These are phyloP conservation scores for Leucophenga varia DNA, from an alignment of 1,140 invertebrate genomes.

Conservation along the genomic window DNA sequence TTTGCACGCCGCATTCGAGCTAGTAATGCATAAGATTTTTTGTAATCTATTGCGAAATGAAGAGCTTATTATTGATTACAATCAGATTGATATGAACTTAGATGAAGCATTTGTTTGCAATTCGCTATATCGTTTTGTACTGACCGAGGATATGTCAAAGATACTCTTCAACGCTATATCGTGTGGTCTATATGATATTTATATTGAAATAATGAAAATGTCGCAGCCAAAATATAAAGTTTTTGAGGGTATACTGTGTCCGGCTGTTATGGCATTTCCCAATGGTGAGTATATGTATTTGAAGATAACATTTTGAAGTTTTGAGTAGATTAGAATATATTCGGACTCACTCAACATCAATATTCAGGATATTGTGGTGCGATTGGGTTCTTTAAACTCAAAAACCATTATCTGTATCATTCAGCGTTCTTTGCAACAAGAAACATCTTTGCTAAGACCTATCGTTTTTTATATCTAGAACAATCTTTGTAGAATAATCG, in stretches of 20 bases:
- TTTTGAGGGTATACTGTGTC: conserved; percentile 31
- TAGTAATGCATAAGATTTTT: conserved; percentile 28
- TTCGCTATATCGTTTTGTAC: conserved; percentile 36
- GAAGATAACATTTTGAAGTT: no score
- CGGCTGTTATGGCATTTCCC: conserved; percentile 25
- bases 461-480: no score
- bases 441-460: no score
- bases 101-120: conserved; percentile 34
- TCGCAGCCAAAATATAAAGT: conserved; percentile 14
- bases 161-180: conserved; percentile 12
- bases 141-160: conserved; percentile 23
- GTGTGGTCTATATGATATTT: conserved; percentile 13
- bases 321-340: no score
- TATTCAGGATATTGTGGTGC: no score
- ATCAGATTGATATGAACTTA: conserved; percentile 1
- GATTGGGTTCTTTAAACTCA: no score
- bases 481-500: no score
- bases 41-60: conserved; percentile 19
- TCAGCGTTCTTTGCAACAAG: no score
- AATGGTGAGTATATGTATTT: conserved; percentile 17
- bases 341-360: no score
- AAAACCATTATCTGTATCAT: no score
- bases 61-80: conserved; percentile 13
- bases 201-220: conserved; percentile 15
- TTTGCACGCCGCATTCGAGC: conserved; percentile 21